Evolutionary conservation across 1,140 invertebrate genomes (phyloP), one percentile per base, ranked within the genome.

Genomic region (Drosophila neocordata): DNA sequence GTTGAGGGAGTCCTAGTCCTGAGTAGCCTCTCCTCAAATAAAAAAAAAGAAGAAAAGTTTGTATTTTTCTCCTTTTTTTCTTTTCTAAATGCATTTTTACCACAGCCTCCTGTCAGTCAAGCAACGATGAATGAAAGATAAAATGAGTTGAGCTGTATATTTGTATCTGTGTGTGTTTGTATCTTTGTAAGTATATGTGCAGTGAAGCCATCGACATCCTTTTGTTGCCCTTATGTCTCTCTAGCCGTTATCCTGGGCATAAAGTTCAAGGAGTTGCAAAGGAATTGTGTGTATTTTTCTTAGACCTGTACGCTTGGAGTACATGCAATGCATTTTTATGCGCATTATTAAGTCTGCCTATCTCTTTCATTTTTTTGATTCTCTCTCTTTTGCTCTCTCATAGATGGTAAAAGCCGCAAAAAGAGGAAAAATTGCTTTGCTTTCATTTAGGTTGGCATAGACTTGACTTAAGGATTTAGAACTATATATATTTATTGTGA

Each of bases 241-340:
- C 44, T 61, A 61, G 51, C 51, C 55, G 35, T 55, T 65, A 48
- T 66, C 41, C 62, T 74, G 65, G 58, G 65, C 74, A 74, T 77
- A 81, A 81, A 77, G 78, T 77, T 82, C 78, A 77, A 82, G 79
- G 52, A 77, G 67, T 59, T 71, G 51, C 65, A 44, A 22, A 57
- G 63, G 9, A 67, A 74, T 70, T 59, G 61, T 68, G 34, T 68
- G 35, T 13, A 34, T n/a, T 35, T 66, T 68, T 73, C 41, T 63
- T 51, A 37, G 60, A 51, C 38, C 20, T 63, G 58, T 22, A 31
- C 62, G 18, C 11, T 51, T 15, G 31, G 11, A 62, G 24, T n/a
- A 60, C 59, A 51, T 53, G 38, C 48, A 72, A 69, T 61, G 78
- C 61, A 79, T 80, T 79, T 68, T 70, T 63, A 62, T 77, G 77